Conservation (phyloP, 1,140 invertebrate genomes). For the Drosophila novamexicana region DNA sequence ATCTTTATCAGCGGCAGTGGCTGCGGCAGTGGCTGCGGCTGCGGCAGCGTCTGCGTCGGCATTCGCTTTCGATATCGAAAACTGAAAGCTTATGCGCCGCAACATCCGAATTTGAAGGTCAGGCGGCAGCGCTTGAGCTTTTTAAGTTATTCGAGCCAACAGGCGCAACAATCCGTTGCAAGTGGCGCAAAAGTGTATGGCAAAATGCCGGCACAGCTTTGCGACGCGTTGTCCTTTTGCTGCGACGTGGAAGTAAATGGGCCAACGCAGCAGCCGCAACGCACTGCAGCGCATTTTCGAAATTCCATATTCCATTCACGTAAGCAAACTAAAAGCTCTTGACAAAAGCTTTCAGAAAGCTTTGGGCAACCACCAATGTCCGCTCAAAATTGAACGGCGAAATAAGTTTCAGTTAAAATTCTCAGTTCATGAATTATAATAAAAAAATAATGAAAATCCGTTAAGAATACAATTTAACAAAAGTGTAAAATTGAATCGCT, state of each 20-base stretch:
- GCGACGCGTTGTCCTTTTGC: background rate
- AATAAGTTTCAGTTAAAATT: background rate
- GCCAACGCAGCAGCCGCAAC: slow-evolving; percentile 49
- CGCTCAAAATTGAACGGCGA: background rate
- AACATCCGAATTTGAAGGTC: slow-evolving; percentile 43
- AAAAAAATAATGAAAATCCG: too few species aligned
- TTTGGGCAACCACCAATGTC: background rate
- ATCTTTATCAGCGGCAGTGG: slow-evolving; percentile 10
- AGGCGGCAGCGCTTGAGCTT: slow-evolving; percentile 5
- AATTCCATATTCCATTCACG: slow-evolving; percentile 52
- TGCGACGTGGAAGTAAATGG: slow-evolving; percentile 53
- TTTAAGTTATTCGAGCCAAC: slow-evolving; percentile 6
- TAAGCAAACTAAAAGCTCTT: slow-evolving; percentile 11
- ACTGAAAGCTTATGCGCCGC: slow-evolving; percentile 35
- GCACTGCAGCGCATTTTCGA: slow-evolving; percentile 66
- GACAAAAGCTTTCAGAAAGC: slow-evolving; percentile 38
- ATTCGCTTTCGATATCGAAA: slow-evolving; percentile 45
- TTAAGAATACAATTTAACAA: too few species aligned
- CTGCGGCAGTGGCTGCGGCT: background rate
- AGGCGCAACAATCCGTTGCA: slow-evolving; percentile 33
- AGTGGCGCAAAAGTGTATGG: background rate
- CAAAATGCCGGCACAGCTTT: slow-evolving; percentile 48
- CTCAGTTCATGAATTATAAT: too few species aligned
- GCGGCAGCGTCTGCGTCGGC: slow-evolving; percentile 1
- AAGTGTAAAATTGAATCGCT: too few species aligned